Base-by-base conservation (phyloP, 2,888 invertebrate genomes). In the Penaeus monodon region DNA sequence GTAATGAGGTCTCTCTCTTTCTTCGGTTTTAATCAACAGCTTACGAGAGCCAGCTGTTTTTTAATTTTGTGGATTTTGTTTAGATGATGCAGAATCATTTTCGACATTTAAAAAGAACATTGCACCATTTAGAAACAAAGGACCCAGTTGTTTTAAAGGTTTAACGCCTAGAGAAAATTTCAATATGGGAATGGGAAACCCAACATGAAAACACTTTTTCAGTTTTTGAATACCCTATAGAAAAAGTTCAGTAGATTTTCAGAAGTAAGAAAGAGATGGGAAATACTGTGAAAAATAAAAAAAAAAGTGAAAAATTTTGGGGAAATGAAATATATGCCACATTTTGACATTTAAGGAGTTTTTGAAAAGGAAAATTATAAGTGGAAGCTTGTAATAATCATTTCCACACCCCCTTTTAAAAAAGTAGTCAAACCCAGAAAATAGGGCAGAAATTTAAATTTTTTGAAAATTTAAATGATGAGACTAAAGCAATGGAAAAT, bases 111-210 rank as follows among this genome's bases (percentile, higher is more conserved):
- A n/a, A n/a, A n/a, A 57, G 57, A 20, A 57, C 57, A 57, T 57
- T 12, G 12, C 57, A 57, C 17, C 57, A 57, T 20, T 20, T 2
- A 57, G 57, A 20, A 57, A 57, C 57, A 17, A 57, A 57, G 17
- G 17, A 57, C 2, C 57, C 57, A 14, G 57, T 57, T 57, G 14
- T 3, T n/a, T n/a, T n/a, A n/a, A n/a, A n/a, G n/a, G n/a, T n/a
- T n/a, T n/a, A n/a, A n/a, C n/a, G n/a, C n/a, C n/a, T n/a, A n/a
- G n/a, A n/a, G n/a, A n/a, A n/a, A n/a, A n/a, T 81, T 14, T 81
- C 68, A 81, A 38, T 81, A 81, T 81, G 65, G 81, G 81, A 22
- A 81, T 81, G 81, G 81, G 81, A 38, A 38, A 81, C 22, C 65
- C 65, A 27, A 27, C 65, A n/a, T 81, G 81, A 81, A 68, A 27